Evolutionary conservation across 2,113 vertebrate species (phyloP).

Genomic region (Aldabrachelys gigantea): DNA sequence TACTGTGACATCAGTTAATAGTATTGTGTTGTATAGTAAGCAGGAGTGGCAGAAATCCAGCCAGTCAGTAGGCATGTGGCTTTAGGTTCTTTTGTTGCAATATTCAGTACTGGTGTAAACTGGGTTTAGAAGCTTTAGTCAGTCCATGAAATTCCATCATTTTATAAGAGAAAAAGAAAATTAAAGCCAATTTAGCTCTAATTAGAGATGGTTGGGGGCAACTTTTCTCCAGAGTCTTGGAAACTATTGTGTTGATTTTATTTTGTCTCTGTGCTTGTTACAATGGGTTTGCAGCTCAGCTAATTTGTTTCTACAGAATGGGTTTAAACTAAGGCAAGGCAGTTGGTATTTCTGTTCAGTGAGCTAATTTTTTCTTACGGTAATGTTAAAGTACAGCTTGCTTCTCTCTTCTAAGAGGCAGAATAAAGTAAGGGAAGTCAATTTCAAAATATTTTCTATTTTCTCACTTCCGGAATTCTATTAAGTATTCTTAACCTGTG

Average conservation of each 20-base stretch:
- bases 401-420: not conserved
- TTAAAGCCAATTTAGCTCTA: slow-evolving; percentile 9
- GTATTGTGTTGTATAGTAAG: slow-evolving; percentile 53
- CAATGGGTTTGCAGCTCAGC: not conserved
- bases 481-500: not conserved
- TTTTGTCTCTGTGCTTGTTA: not conserved
- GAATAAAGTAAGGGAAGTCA: not conserved
- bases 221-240: not conserved
- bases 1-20: slow-evolving; percentile 55
- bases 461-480: not conserved
- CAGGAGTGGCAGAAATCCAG: slow-evolving; percentile 55
- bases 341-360: not conserved
- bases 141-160: not conserved
- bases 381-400: not conserved
- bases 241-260: not conserved
- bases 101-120: slow-evolving; percentile 31
- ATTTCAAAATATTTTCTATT: not conserved
- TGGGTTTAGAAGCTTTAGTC: slow-evolving; percentile 27
- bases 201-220: not conserved
- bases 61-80: slow-evolving; percentile 9
- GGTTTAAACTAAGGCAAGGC: not conserved
- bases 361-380: not conserved
- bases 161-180: slow-evolving; percentile 10
- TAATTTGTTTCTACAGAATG: not conserved
- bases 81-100: slow-evolving; percentile 59